Conservation (phyloP, 2,113 vertebrate genomes). For the Lophius piscatorius region DNA sequence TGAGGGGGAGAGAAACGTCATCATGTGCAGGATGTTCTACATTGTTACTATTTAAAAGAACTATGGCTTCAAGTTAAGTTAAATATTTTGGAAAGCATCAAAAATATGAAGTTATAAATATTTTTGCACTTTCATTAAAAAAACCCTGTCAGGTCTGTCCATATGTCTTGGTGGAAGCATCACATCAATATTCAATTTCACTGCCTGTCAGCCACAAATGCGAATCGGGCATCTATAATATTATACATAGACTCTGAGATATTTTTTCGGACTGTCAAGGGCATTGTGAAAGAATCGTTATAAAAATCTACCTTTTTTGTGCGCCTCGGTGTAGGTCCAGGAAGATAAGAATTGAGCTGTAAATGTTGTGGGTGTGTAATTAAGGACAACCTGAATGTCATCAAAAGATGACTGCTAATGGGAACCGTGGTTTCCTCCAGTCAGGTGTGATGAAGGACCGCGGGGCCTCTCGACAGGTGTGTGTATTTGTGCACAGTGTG, state of each 20-base stretch:
- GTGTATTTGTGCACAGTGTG: conserved; percentile 11
- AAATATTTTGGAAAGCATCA: neutral
- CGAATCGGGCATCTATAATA: conserved; percentile 27
- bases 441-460: conserved; percentile 55
- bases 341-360: conserved; percentile 52
- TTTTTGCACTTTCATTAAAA: neutral
- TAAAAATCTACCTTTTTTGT: conserved; percentile 18
- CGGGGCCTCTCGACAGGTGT: conserved; percentile 38
- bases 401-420: conserved; percentile 58
- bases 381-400: conserved; percentile 59
- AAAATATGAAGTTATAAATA: conserved; percentile 3
- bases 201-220: conserved; percentile 29
- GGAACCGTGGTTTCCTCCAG: conserved; percentile 38
- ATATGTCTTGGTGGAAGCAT: conserved; percentile 10
- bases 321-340: conserved; percentile 1
- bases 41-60: neutral
- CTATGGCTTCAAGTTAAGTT: neutral
- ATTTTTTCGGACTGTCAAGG: conserved; percentile 50
- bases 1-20: too few species aligned
- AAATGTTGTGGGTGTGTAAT: conserved; percentile 63
- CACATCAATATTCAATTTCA: conserved; percentile 61
- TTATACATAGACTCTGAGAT: conserved; percentile 23
- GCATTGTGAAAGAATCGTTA: conserved; percentile 46
- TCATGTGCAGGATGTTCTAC: too few species aligned
- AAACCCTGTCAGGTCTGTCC: conserved; percentile 18